Conservation (phyloP, 2,113 vertebrate species). For the Scophthalmus maximus region DNA sequence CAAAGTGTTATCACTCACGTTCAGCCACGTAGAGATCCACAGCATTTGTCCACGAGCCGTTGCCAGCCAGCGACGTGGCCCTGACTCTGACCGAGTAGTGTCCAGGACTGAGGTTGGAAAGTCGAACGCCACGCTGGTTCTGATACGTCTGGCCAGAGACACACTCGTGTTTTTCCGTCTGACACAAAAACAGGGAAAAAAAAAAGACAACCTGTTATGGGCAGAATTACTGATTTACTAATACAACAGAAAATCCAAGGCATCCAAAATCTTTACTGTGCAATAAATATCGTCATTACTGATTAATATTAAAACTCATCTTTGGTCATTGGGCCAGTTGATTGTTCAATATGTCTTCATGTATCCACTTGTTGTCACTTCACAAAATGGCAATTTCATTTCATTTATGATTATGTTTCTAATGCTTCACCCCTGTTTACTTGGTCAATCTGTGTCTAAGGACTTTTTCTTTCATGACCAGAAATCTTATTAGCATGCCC, state of each 20-base stretch:
- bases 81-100: constrained; percentile 95
- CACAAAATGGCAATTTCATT: neutral
- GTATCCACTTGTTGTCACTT: neutral
- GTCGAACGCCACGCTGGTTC: constrained; percentile 85
- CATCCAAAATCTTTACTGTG: constrained; percentile 8
- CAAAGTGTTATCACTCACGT: constrained; percentile 81
- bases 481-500: neutral
- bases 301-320: constrained; percentile 7
- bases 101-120: constrained; percentile 90
- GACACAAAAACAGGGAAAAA: constrained; percentile 6
- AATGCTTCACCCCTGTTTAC: neutral
- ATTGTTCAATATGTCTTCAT: neutral
- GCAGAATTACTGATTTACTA: neutral
- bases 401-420: neutral
- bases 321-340: neutral
- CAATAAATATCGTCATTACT: neutral
- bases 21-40: constrained; percentile 91
- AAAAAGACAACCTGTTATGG: neutral
- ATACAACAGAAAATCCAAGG: constrained; percentile 3
- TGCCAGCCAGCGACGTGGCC: constrained; percentile 95
- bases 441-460: neutral
- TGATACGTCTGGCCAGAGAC: constrained; percentile 91
- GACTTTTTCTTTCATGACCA: neutral
- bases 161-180: constrained; percentile 91
- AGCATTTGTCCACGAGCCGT: constrained; percentile 93